These are phyloP conservation scores for Neodiprion fabricii DNA, from an alignment of 1,140 invertebrate genomes.

Conservation along the genomic window DNA sequence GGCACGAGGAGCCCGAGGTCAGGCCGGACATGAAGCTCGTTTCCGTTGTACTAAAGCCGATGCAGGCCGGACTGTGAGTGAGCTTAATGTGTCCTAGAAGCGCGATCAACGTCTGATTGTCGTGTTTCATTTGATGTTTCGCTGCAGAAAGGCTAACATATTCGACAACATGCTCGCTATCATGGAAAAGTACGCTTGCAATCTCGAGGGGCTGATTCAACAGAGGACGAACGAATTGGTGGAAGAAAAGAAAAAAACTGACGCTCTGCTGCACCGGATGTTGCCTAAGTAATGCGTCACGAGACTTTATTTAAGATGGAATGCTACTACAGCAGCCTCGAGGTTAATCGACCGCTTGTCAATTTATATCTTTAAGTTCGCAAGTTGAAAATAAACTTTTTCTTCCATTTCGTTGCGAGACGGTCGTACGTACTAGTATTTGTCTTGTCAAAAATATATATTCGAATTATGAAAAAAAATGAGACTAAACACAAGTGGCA, in stretches of 20 bases:
- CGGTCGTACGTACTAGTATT: too few species aligned
- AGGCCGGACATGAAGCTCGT: slow-evolving; percentile 75
- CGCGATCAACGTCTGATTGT: neutral
- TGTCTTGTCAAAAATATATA: too few species aligned
- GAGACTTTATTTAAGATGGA: too few species aligned
- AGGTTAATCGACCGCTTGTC: too few species aligned
- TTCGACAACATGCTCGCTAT: slow-evolving; percentile 88
- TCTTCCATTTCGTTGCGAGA: too few species aligned
- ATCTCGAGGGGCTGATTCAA: slow-evolving; percentile 81
- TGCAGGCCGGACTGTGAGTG: slow-evolving; percentile 77
- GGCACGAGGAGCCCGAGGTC: slow-evolving; percentile 77
- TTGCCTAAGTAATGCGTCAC: slow-evolving; percentile 71
- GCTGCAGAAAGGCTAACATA: slow-evolving; percentile 76
- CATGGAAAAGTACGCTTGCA: slow-evolving; percentile 88
- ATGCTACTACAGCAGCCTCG: too few species aligned
- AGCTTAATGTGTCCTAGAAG: neutral
- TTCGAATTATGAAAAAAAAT: too few species aligned
- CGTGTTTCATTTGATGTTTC: slow-evolving; percentile 26
- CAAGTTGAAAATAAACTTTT: slow-evolving; percentile 6
- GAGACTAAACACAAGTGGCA: too few species aligned
- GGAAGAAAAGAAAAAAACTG: slow-evolving; percentile 85
- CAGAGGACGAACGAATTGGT: slow-evolving; percentile 80
- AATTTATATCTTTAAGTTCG: neutral
- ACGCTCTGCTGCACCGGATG: slow-evolving; percentile 82
- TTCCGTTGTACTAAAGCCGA: slow-evolving; percentile 74